Evolutionary conservation across 2,113 vertebrate genomes (phyloP).

Genomic region (Erythrocebus patas): DNA sequence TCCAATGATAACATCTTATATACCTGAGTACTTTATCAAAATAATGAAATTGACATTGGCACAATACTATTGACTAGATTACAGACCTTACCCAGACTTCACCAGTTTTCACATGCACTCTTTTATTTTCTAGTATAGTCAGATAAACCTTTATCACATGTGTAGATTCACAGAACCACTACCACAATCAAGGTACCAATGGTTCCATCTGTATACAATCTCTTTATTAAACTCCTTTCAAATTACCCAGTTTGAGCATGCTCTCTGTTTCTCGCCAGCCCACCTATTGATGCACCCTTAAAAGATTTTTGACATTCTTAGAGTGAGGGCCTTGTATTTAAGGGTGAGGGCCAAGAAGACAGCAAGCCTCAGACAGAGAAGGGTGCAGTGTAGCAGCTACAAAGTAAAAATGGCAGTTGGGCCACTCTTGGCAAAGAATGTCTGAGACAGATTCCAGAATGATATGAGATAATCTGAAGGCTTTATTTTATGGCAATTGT

Average conservation of each 20-base stretch:
- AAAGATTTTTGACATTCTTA: background rate
- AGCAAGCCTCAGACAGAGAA: background rate
- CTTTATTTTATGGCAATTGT: slow-evolving; percentile 15
- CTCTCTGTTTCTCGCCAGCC: background rate
- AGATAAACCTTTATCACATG: background rate
- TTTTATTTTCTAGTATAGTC: background rate
- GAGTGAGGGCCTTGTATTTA: slow-evolving; percentile 39
- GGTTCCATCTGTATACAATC: background rate
- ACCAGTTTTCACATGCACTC: background rate
- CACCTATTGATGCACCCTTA: background rate
- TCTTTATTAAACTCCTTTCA: slow-evolving; percentile 30
- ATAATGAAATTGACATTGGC: slow-evolving; percentile 21
- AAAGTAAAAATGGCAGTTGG: background rate
- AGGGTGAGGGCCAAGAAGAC: slow-evolving; percentile 13
- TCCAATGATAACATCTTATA: background rate
- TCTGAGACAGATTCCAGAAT: background rate
- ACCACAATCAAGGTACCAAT: background rate
- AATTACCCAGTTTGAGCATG: background rate
- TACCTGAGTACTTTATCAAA: background rate
- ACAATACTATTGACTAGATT: background rate
- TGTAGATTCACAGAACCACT: background rate
- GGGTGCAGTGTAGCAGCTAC: background rate
- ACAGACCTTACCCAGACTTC: background rate
- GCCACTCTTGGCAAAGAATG: background rate
- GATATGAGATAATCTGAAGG: background rate